Conservation (phyloP, 2,888 invertebrate genomes). For the Microdon myrmicae region DNA sequence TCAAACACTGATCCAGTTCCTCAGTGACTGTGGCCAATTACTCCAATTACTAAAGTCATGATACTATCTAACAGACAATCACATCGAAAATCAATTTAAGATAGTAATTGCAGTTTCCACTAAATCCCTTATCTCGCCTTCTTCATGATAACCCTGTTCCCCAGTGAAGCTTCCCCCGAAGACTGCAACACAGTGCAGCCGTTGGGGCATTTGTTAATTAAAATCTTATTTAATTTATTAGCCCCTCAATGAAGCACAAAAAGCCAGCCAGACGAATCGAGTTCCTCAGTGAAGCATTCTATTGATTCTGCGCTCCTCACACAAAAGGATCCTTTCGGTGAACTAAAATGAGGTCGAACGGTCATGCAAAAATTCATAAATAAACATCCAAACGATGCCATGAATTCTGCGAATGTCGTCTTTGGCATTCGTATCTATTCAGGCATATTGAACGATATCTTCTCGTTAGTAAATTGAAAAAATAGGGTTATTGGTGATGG, state of each 20-base stretch:
- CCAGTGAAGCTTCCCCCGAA: too few relatives aligned
- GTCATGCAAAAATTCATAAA: constrained; percentile 24
- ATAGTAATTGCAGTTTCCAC: constrained; percentile 1
- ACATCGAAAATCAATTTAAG: too few relatives aligned
- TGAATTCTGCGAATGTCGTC: constrained; percentile 3
- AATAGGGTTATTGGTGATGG: constrained; percentile 4
- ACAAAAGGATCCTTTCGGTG: neutral
- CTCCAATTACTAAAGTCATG: too few relatives aligned
- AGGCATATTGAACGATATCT: neutral
- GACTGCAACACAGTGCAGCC: too few relatives aligned
- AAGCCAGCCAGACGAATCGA: constrained; percentile 1
- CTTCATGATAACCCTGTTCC: too few relatives aligned
- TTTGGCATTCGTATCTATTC: constrained; percentile 11
- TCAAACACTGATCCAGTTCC: too few relatives aligned
- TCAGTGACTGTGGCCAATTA: too few relatives aligned
- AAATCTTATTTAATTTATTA: constrained; percentile 29
- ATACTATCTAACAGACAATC: too few relatives aligned
- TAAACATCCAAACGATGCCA: constrained; percentile 10
- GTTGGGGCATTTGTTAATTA: constrained; percentile 18
- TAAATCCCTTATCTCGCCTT: constrained; percentile 1
- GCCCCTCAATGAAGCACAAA: constrained; percentile 8
- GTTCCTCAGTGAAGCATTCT: constrained; percentile 2
- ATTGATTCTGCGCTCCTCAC: constrained; percentile 3
- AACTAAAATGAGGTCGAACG: neutral
- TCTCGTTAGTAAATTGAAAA: neutral